Percentiles rank a stretch among this genome's conserved stretches.
Evolutionary conservation across 2,888 invertebrate genomes (phyloP).

Genomic region (Philaethria dido): DNA sequence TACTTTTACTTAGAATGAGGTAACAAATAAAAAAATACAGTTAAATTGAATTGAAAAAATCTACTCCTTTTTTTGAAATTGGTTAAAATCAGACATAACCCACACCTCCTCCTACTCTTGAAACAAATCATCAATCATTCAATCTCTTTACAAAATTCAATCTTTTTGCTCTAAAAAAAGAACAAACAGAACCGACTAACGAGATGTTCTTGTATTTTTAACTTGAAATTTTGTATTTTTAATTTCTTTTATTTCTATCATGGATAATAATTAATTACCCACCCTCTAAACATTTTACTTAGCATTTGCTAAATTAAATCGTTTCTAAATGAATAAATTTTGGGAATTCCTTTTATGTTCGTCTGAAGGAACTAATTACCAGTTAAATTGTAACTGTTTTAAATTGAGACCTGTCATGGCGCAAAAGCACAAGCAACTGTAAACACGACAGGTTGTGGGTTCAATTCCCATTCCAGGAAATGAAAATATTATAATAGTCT

Average conservation of each 20-base stretch:
- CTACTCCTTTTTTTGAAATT: too few species aligned
- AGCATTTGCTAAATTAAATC: constrained; percentile 13
- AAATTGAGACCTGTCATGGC: too few species aligned
- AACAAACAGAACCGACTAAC: neutral
- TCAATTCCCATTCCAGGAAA: too few species aligned
- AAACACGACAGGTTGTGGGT: too few species aligned
- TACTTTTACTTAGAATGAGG: too few species aligned
- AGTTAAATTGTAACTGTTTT: constrained; percentile 20
- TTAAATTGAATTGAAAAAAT: too few species aligned
- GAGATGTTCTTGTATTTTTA: neutral
- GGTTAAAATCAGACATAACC: too few species aligned
- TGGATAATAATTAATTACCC: neutral
- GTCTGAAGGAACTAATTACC: constrained; percentile 26
- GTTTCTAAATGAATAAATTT: constrained; percentile 19
- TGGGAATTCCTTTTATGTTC: constrained; percentile 3
- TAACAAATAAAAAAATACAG: too few species aligned
- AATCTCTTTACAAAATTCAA: neutral
- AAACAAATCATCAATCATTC: too few species aligned
- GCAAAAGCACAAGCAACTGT: too few species aligned
- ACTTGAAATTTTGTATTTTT: neutral
- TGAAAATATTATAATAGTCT: too few species aligned
- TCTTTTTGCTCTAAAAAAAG: neutral
- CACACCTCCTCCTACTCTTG: too few species aligned
- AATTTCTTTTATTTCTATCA: neutral
- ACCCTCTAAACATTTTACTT: constrained; percentile 7